A percentile compares a stretch with the other conserved stretches of the same genome.
Evolutionary conservation across 2,797 vertebrate genomes (phyloP).

Genomic region (Micrastur ruficollis): DNA sequence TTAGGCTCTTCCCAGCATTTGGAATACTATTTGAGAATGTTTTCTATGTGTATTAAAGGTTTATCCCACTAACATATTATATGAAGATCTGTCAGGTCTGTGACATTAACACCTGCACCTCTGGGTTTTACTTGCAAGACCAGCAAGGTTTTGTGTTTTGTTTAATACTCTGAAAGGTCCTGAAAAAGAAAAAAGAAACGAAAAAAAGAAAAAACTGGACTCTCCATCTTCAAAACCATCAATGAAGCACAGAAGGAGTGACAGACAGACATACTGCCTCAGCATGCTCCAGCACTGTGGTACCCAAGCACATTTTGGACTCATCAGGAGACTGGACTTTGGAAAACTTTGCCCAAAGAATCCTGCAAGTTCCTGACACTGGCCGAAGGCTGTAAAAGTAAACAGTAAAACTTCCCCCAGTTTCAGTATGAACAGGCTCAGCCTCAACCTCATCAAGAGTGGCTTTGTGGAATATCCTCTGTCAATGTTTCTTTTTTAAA

Average conservation of each 20-base stretch:
- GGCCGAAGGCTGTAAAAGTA: background rate
- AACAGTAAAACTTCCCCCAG: background rate
- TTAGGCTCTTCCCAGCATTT: background rate
- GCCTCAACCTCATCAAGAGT: background rate
- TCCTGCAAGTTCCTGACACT: background rate
- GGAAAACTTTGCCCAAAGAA: background rate
- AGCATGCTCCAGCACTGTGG: background rate
- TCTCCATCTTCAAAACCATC: background rate
- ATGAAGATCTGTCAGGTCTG: background rate
- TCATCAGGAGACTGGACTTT: background rate
- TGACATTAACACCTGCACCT: background rate
- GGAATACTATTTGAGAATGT: background rate
- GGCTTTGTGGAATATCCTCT: background rate
- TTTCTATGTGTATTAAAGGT: background rate
- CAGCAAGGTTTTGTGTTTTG: background rate
- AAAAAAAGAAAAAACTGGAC: too few relatives aligned
- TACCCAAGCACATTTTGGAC: background rate
- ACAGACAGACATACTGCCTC: background rate
- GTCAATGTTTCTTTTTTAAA: background rate
- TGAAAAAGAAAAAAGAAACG: background rate
- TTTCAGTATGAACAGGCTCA: background rate
- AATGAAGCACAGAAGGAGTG: rapidly evolving
- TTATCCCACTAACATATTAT: background rate
- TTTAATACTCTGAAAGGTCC: background rate
- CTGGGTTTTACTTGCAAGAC: background rate